phyloP scores from a whole-genome alignment of 2,113 vertebrate species.

The Atlantisia rogersi region DNA sequence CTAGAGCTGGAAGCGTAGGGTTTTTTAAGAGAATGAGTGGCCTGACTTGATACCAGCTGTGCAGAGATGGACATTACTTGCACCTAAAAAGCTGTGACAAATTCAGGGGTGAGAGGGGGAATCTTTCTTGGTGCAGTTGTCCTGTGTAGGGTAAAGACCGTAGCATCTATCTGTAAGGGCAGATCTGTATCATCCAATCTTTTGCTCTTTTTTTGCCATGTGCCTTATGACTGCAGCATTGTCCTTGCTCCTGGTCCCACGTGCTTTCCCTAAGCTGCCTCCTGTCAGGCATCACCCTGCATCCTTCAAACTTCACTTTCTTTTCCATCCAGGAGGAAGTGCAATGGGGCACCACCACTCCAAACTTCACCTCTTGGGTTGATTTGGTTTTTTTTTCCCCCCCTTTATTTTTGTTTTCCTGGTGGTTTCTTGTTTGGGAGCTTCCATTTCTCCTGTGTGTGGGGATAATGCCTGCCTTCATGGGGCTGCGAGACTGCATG shows the following conservation, averaged over 20 bases:
- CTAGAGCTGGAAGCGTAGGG: neutral
- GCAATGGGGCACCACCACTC: neutral
- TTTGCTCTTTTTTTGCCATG: neutral
- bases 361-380: accelerated
- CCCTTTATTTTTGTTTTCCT: too few relatives aligned
- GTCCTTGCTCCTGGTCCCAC: neutral
- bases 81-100: neutral
- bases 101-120: neutral
- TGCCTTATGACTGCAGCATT: neutral
- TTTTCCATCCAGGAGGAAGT: neutral
- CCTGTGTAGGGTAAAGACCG: neutral
- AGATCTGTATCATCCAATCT: neutral
- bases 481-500: neutral
- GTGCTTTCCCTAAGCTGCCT: neutral
- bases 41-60: neutral
- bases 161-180: neutral
- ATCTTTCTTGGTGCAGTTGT: neutral
- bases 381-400: too few relatives aligned
- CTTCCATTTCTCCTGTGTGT: neutral
- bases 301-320: neutral
- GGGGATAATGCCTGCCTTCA: neutral
- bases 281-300: neutral
- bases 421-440: neutral
- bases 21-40: neutral
- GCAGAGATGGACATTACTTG: neutral